Evolutionary conservation across 2,888 invertebrate species (phyloP), one percentile per base, ranked within the genome.

Genomic region (Cacoxenus indagator): DNA sequence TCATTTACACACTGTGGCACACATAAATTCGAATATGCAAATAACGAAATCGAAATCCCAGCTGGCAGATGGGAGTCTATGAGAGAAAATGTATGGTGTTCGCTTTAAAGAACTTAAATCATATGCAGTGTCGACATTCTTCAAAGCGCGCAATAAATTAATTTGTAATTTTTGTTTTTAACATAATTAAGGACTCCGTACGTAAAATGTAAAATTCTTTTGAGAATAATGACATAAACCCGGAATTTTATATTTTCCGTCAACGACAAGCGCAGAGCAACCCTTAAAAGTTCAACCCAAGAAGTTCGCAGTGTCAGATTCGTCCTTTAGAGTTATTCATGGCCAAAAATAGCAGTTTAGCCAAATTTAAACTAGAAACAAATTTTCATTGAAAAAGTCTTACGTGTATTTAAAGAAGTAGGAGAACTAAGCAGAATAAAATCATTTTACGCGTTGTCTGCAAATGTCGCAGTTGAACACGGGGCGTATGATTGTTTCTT

Each of bases 401-500:
- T 14, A 17, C 19, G 17, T n/a, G 17, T 19, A n/a, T 48, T 11
- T 1, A 48, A 48, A 48, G 19, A 6, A 57, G 55, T 19, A n/a
- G n/a, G 14, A 17, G 29, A 26, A 24, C 22, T 14, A 54, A 5
- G 24, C 29, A 19, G 22, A 37, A 22, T 14, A 26, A 1, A 8
- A 22, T 17, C 64, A 65, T 72, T 65, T 65, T 72, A 48, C 46
- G 57, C 67, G 54, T 26, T 68, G 64, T 55, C 65, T 45, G 59
- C 68, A 65, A 59, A 55, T 65, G 68, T 51, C 45, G 43, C 64
- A 54, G 65, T 66, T 64, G 59, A 67, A 71, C 65, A 73, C 69
- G 48, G 67, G 71, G 67, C 73, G 73, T 64, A 70, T 71, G 73
- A 74, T 73, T 74, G 73, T 71, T 71, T 73, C 74, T 67, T 65